Percentiles rank a stretch among this genome's conserved stretches.
Conservation (phyloP, 2,113 vertebrate species). For the Cebidichthys violaceus region DNA sequence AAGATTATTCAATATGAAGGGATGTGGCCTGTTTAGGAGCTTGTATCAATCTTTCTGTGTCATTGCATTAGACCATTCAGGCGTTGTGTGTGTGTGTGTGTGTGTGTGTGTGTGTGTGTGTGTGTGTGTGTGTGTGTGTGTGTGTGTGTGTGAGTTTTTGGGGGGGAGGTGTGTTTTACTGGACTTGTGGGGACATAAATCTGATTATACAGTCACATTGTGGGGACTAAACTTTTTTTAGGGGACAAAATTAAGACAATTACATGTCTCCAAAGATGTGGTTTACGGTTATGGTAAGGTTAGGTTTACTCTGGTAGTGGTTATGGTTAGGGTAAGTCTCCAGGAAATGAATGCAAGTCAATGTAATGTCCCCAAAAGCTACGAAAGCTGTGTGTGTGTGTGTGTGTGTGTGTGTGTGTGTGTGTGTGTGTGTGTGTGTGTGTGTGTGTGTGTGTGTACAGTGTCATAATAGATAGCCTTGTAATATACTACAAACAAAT, state of each 20-base stretch:
- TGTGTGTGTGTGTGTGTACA: slow-evolving; percentile 31
- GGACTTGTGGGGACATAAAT: neutral
- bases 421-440: slow-evolving; percentile 13
- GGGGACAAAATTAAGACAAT: neutral
- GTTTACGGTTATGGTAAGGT: neutral
- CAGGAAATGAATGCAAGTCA: neutral
- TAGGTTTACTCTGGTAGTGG: neutral
- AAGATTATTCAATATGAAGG: slow-evolving; percentile 73
- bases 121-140: slow-evolving; percentile 52
- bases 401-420: slow-evolving; percentile 11
- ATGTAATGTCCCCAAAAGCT: neutral
- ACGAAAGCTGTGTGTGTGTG: neutral
- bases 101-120: slow-evolving; percentile 53
- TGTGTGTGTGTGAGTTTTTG: neutral
- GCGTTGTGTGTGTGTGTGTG: slow-evolving; percentile 57
- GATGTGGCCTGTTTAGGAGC: slow-evolving; percentile 77
- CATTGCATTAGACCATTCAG: slow-evolving; percentile 78
- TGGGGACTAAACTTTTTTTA: neutral
- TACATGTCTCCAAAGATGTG: neutral
- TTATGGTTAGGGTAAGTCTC: neutral
- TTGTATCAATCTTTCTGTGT: slow-evolving; percentile 82
- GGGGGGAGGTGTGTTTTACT: neutral
- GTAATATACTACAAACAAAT: slow-evolving; percentile 53
- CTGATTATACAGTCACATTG: neutral
- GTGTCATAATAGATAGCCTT: slow-evolving; percentile 68